Evolutionary conservation across 2,797 vertebrate genomes (phyloP).

Genomic region (Tauraco hartlaubi): DNA sequence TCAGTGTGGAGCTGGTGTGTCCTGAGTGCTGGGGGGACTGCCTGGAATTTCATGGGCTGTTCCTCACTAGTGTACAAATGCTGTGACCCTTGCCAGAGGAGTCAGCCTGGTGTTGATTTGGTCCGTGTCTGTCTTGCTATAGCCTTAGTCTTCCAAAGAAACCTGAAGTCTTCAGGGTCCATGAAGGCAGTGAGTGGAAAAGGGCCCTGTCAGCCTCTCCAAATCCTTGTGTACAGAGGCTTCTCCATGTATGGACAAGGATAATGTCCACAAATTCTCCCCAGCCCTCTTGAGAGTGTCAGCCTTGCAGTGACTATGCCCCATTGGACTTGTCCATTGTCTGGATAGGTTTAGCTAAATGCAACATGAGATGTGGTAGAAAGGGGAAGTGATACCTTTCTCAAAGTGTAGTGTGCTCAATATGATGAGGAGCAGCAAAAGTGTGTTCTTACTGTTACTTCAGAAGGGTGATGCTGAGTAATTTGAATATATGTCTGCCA

Average conservation of each 20-base stretch:
- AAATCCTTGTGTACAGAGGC: not conserved
- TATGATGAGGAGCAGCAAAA: not conserved
- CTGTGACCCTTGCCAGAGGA: not conserved
- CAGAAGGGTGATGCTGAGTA: not conserved
- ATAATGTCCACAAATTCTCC: not conserved
- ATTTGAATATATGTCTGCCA: not conserved
- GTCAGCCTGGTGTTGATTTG: not conserved
- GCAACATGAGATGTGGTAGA: not conserved
- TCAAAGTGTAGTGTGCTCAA: not conserved
- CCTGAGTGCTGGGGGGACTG: not conserved
- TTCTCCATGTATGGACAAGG: not conserved
- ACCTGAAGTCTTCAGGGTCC: not conserved
- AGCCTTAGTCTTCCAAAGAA: not conserved
- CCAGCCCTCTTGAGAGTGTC: not conserved
- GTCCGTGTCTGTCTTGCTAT: not conserved
- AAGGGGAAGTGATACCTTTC: not conserved
- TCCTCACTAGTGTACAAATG: not conserved
- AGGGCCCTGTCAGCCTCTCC: not conserved
- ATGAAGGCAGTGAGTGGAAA: not conserved
- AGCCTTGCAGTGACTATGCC: not conserved
- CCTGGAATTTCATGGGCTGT: not conserved
- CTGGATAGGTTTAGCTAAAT: not conserved
- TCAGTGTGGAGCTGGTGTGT: not conserved
- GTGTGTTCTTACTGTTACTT: not conserved
- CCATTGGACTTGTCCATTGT: not conserved